Base-by-base conservation (phyloP, 2,888 invertebrate species). In the Drepanosiphum platanoidis region DNA sequence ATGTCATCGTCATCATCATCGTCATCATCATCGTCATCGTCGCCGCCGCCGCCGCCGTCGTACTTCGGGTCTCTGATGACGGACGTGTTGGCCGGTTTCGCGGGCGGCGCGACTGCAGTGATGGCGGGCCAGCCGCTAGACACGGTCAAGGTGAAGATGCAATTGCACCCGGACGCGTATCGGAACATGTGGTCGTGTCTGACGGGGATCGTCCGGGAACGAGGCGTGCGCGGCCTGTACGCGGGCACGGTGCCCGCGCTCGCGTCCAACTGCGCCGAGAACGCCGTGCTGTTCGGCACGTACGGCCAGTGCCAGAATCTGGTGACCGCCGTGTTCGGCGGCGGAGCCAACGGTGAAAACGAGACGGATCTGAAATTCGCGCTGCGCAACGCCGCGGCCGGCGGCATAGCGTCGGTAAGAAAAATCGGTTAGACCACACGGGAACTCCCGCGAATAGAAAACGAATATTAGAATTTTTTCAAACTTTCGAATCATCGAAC, bases 111-210 rank as follows among this genome's bases (percentile, higher is more conserved):
- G 66, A 96, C 97, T 1, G 93, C 95, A 74, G 99, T 99, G 2
- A 97, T 97, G 90, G 97, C 98, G 7, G 99, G 99, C 0, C 99
- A 99, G 90, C 98, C 99, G 2, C 90, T 99, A 88, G 99, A 99
- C 89, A 99, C 99, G 8, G 95, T 99, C 0, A 99, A 99, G 92
- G 99, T 99, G 39, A 99, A 99, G 91, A 96, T 99, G 94, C 99
- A 99, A 91, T 97, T 99, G 66, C 99, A 98, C 89, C 99, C 99
- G 0, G 91, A 93, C 13, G 89, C 96, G 71, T 98, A 99, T 90
- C 93, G 92, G 87, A 95, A 94, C 88, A 97, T 97, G 94, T 91
- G 93, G 74, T 91, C 95, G 88, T 99, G 99, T 90, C 93, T 98
- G 88, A 90, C 92, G 86, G 92, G 94, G 89, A 99, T 99, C 0